These are phyloP conservation scores for Macrostomum lignano DNA, from an alignment of 1,140 invertebrate genomes.

Conservation along the genomic window DNA sequence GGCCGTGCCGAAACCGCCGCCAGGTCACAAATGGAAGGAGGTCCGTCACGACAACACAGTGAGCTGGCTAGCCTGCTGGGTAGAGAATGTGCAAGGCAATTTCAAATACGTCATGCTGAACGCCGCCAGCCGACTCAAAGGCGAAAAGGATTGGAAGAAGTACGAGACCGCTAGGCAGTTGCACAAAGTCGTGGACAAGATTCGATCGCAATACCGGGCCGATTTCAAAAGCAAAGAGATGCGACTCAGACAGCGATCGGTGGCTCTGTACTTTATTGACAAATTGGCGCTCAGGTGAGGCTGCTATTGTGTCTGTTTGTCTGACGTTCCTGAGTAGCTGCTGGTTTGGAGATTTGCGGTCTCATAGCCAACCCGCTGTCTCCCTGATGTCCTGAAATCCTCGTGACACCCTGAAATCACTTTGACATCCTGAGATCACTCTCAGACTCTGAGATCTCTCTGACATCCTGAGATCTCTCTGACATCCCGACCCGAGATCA, in stretches of 20 bases:
- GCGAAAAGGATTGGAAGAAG: conserved; percentile 97
- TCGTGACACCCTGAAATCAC: too few relatives aligned
- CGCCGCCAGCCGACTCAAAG: conserved; percentile 91
- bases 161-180: conserved; percentile 84
- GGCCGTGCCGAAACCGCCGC: conserved; percentile 51
- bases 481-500: too few relatives aligned
- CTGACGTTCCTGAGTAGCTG: too few relatives aligned
- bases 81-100: conserved; percentile 73
- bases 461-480: too few relatives aligned
- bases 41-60: conserved; percentile 71
- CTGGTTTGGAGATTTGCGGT: too few relatives aligned
- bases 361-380: too few relatives aligned
- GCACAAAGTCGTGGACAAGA: conserved; percentile 36
- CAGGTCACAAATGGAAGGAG: conserved; percentile 79
- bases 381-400: too few relatives aligned
- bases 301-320: too few relatives aligned
- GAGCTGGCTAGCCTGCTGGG: conserved; percentile 93
- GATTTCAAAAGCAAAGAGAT: conserved; percentile 98
- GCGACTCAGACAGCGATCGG: conserved; percentile 74
- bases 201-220: conserved; percentile 51
- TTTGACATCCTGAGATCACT: too few relatives aligned
- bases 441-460: too few relatives aligned
- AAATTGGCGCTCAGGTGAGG: too few relatives aligned
- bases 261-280: conserved; percentile 96
- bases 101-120: conserved; percentile 99